These are phyloP conservation scores for Acrobasis repandana DNA, from an alignment of 2,888 invertebrate species.

Conservation along the genomic window DNA sequence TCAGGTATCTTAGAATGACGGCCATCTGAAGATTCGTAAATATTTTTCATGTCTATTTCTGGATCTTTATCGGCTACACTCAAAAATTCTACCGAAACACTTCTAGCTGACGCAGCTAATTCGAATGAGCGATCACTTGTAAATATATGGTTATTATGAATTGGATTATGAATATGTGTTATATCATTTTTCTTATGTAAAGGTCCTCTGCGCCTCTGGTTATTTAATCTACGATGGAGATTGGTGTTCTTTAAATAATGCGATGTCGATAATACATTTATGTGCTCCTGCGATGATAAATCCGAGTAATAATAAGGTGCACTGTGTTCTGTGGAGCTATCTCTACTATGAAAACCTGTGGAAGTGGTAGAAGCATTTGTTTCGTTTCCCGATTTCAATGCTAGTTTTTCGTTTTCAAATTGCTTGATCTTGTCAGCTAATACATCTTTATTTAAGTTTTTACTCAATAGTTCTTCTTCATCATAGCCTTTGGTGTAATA, in stretches of 20 bases:
- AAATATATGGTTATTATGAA: constrained; percentile 71
- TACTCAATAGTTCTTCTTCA: constrained; percentile 62
- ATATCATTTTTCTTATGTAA: constrained; percentile 85
- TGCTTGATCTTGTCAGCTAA: constrained; percentile 74
- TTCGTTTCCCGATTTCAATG: constrained; percentile 55
- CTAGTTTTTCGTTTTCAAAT: constrained; percentile 69
- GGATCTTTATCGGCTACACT: constrained; percentile 86
- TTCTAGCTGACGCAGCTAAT: constrained; percentile 82
- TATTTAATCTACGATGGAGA: constrained; percentile 85
- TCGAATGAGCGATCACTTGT: constrained; percentile 70
- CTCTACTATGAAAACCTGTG: constrained; percentile 83
- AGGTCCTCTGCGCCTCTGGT: constrained; percentile 86
- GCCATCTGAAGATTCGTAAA: constrained; percentile 87
- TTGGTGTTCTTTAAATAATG: constrained; percentile 78
- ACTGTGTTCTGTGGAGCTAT: constrained; percentile 85
- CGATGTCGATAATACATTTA: constrained; percentile 70
- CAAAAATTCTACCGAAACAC: constrained; percentile 86
- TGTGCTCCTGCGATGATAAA: constrained; percentile 81
- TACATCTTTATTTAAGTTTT: constrained; percentile 71
- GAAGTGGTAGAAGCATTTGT: constrained; percentile 62
- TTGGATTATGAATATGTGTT: constrained; percentile 88
- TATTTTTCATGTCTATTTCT: constrained; percentile 87
- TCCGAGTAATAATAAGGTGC: constrained; percentile 95
- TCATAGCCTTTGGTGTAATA: constrained; percentile 75
- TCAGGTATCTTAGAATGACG: constrained; percentile 83